A percentile compares a stretch with the other conserved stretches of the same genome.
Conservation (phyloP, 2,113 vertebrate species). For the Podarcis muralis region DNA sequence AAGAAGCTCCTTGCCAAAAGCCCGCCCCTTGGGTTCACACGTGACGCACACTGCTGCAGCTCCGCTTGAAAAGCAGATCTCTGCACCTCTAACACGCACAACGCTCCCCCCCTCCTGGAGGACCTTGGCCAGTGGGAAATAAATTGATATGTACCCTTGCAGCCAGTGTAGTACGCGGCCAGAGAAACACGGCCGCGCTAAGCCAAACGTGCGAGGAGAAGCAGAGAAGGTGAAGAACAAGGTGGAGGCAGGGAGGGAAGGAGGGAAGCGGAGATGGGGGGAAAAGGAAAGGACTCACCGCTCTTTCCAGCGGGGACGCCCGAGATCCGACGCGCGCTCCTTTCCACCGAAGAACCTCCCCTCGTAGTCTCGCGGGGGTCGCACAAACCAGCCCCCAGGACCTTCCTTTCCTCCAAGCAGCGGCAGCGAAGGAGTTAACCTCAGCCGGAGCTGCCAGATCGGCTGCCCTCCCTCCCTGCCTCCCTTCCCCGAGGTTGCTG, state of each 20-base stretch:
- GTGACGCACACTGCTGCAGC: slow-evolving; percentile 82
- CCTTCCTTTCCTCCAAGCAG: background rate
- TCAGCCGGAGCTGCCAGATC: background rate
- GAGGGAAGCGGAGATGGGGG: background rate
- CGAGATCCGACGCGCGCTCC: background rate
- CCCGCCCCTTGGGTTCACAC: slow-evolving; percentile 85
- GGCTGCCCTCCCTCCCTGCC: background rate
- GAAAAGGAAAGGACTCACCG: slow-evolving; percentile 63
- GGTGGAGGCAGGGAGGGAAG: background rate
- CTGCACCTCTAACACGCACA: slow-evolving; percentile 68
- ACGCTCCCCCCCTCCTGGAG: slow-evolving; percentile 48
- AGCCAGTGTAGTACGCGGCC: background rate
- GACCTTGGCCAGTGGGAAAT: slow-evolving; percentile 34
- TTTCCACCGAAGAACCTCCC: slow-evolving; percentile 29
- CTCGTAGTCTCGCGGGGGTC: background rate
- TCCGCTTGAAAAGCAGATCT: slow-evolving; percentile 76
- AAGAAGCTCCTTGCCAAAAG: slow-evolving; percentile 81
- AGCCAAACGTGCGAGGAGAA: slow-evolving; percentile 58
- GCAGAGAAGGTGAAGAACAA: slow-evolving; percentile 36
- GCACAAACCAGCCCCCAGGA: slow-evolving; percentile 14
- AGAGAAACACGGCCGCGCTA: slow-evolving; percentile 13
- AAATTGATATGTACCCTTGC: slow-evolving; percentile 20
- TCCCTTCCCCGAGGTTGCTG: background rate
- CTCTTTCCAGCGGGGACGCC: slow-evolving; percentile 47
- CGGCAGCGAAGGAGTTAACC: background rate